phyloP scores from a whole-genome alignment of 2,113 vertebrate genomes.

The Sus scrofa region T2T-Sscrofa CM000823.6:20611501-20612000 shows the following conservation, averaged over 20 bases:
- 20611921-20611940: background rate
- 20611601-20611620: background rate
- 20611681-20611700: background rate
- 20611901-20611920: no score
- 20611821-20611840: background rate
- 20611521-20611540: no score
- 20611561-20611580: conserved; percentile 4
- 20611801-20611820: background rate
- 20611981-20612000: background rate
- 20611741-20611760: background rate
- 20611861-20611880: background rate
- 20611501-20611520: no score
- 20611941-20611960: background rate
- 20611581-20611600: background rate
- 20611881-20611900: no score
- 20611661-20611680: background rate
- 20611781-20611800: background rate
- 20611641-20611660: background rate
- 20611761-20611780: background rate
- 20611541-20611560: background rate
- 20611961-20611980: background rate
- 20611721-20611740: background rate
- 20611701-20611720: background rate
- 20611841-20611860: background rate
- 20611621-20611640: background rate